A percentile compares a stretch with the other conserved stretches of the same genome.
Conservation (phyloP, 2,888 invertebrate genomes). For the Tachina grossa region DNA sequence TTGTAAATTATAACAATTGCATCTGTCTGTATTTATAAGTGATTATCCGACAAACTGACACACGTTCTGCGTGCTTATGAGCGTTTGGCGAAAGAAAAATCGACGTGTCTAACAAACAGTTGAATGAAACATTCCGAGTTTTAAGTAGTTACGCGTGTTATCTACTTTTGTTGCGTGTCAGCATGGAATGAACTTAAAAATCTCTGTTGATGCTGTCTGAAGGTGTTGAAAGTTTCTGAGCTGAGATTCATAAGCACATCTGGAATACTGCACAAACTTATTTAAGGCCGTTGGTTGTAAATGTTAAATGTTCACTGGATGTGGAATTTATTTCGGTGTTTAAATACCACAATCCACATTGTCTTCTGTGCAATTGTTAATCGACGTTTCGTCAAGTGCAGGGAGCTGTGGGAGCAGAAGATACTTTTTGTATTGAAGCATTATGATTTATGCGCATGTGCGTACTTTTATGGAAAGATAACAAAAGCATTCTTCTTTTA, state of each 20-base stretch:
- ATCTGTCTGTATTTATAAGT: constrained; percentile 12
- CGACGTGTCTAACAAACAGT: constrained; percentile 64
- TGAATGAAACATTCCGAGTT: constrained; percentile 66
- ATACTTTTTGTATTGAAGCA: constrained; percentile 20
- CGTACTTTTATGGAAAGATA: constrained; percentile 54
- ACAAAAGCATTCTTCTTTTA: constrained; percentile 43
- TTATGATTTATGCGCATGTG: constrained; percentile 61
- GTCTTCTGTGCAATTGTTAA: constrained; percentile 6
- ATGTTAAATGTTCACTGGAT: constrained; percentile 49
- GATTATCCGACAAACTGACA: background rate
- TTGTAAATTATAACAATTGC: constrained; percentile 21
- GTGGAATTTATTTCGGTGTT: constrained; percentile 37
- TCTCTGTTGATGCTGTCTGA: constrained; percentile 70
- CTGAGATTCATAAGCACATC: constrained; percentile 66
- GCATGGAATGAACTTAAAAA: constrained; percentile 69
- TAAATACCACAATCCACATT: constrained; percentile 62
- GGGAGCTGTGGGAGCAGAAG: constrained; percentile 23
- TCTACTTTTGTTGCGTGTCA: constrained; percentile 71
- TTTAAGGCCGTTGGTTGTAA: background rate
- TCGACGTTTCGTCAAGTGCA: background rate
- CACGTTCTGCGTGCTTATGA: constrained; percentile 12
- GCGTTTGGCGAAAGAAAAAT: background rate
- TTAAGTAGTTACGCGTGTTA: constrained; percentile 61
- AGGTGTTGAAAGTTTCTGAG: constrained; percentile 70
- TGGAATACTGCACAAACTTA: constrained; percentile 36